phyloP scores from a whole-genome alignment of 2,888 invertebrate genomes.

The Mimachlamys varia region DNA sequence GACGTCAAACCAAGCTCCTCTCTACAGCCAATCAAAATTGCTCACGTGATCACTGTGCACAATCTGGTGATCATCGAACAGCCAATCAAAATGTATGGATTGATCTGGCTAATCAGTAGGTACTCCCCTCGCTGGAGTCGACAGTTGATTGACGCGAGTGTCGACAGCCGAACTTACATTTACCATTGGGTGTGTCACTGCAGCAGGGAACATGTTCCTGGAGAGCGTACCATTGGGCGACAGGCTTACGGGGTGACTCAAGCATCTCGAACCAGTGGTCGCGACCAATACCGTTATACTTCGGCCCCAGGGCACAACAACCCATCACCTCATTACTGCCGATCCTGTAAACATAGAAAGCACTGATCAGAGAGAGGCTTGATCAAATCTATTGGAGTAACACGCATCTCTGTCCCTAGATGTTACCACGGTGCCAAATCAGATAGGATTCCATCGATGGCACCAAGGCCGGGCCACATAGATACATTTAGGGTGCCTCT shows the following conservation, averaged over 20 bases:
- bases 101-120: slow-evolving; percentile 15
- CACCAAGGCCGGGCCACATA: too few species aligned
- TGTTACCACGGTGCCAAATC: neutral
- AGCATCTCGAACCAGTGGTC: slow-evolving; percentile 94
- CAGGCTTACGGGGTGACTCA: slow-evolving; percentile 91
- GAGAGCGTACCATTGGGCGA: slow-evolving; percentile 92
- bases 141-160: slow-evolving; percentile 68
- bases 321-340: slow-evolving; percentile 94
- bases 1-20: neutral
- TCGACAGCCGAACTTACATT: slow-evolving; percentile 63
- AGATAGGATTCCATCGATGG: too few species aligned
- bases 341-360: slow-evolving; percentile 85
- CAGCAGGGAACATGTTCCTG: slow-evolving; percentile 84
- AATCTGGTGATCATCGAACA: neutral
- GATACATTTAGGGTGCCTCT: too few species aligned
- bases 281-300: slow-evolving; percentile 89
- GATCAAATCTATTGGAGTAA: neutral
- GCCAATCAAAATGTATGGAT: neutral
- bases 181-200: slow-evolving; percentile 62
- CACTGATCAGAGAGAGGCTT: neutral
- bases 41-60: neutral
- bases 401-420: neutral
- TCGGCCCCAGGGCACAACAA: slow-evolving; percentile 89
- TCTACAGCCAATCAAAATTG: neutral
- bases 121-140: slow-evolving; percentile 65